Evolutionary conservation across 2,113 vertebrate genomes (phyloP).

Genomic region (Campylomormyrus numenius): DNA sequence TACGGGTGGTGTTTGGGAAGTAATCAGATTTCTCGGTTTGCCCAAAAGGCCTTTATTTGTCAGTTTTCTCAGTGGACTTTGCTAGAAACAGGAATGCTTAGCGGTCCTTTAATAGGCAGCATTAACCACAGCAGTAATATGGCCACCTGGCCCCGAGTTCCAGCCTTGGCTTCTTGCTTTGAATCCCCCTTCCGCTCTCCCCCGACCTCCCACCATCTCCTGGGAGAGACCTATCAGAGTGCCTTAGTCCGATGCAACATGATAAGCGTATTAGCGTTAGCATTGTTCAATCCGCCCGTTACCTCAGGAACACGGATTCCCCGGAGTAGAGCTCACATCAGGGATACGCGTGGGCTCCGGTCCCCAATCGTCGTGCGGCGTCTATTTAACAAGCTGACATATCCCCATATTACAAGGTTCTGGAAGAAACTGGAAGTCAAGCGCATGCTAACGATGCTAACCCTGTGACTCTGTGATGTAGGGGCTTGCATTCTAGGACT

Average conservation of each 20-base stretch:
- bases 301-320: background rate
- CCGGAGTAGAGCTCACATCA: background rate
- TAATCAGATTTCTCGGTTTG: background rate
- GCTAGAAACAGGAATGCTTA: background rate
- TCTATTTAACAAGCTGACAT: background rate
- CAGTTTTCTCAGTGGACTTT: background rate
- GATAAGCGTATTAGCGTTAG: background rate
- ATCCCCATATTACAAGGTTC: background rate
- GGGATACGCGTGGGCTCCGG: background rate
- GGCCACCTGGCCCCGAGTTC: background rate
- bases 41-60: background rate
- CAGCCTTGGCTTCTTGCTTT: background rate
- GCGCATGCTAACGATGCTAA: background rate
- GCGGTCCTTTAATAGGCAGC: background rate
- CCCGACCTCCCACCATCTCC: background rate
- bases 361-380: too few relatives aligned
- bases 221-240: background rate
- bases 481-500: background rate
- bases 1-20: background rate
- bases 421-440: background rate
- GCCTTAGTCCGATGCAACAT: background rate
- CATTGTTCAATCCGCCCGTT: background rate
- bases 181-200: background rate
- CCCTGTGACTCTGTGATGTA: background rate
- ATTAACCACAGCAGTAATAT: background rate